These are phyloP conservation scores for Gopherus evgoodei DNA, from an alignment of 2,113 vertebrate species.

Conservation along the genomic window DNA sequence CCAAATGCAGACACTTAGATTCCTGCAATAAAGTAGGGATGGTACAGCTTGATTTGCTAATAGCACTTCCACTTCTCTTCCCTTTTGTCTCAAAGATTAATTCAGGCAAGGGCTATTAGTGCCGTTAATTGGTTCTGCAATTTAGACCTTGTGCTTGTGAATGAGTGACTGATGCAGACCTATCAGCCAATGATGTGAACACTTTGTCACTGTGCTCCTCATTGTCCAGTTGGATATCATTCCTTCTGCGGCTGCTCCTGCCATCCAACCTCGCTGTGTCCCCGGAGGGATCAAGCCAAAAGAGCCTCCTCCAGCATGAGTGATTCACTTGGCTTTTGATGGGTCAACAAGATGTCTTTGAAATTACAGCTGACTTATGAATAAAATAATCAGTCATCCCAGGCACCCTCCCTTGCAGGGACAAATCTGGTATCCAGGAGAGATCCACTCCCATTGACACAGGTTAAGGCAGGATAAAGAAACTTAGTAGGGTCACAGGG, in stretches of 20 bases:
- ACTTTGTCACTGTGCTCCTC: slow-evolving; percentile 91
- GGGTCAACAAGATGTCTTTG: slow-evolving; percentile 77
- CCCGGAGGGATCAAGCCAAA: slow-evolving; percentile 53
- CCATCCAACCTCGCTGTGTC: slow-evolving; percentile 38
- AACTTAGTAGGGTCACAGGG: accelerated
- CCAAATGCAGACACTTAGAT: slow-evolving; percentile 91
- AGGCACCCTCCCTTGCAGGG: neutral
- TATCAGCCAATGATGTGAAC: slow-evolving; percentile 91
- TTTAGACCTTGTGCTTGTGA: slow-evolving; percentile 98
- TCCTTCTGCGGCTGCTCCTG: slow-evolving; percentile 52
- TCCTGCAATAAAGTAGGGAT: slow-evolving; percentile 96
- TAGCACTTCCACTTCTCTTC: slow-evolving; percentile 94
- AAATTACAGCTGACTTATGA: slow-evolving; percentile 33
- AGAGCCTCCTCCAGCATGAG: slow-evolving; percentile 37
- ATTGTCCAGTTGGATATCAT: slow-evolving; percentile 87
- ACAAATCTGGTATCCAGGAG: slow-evolving; percentile 6
- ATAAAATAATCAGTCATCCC: slow-evolving; percentile 62
- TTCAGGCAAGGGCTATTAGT: slow-evolving; percentile 99
- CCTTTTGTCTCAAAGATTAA: slow-evolving; percentile 99
- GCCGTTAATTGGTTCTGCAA: slow-evolving; percentile 99
- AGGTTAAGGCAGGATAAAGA: neutral
- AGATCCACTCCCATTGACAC: accelerated
- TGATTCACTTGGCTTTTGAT: slow-evolving; percentile 69
- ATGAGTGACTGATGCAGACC: slow-evolving; percentile 97
- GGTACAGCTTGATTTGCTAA: slow-evolving; percentile 96